Evolutionary conservation across 2,888 invertebrate genomes (phyloP), one percentile per base, ranked within the genome.

Genomic region (Eupithecia vulgata): DNA sequence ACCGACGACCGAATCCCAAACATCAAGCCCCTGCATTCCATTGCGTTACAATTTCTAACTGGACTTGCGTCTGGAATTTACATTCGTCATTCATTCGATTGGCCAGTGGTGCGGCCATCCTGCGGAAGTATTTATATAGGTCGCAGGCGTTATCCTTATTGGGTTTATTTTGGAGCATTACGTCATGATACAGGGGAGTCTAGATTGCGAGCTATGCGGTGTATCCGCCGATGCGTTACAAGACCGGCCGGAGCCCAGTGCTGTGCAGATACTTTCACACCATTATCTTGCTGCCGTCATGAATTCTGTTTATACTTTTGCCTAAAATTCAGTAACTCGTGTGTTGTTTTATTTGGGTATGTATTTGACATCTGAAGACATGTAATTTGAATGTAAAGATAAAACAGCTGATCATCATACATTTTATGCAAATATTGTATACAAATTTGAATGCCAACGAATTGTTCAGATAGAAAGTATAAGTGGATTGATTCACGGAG

Each of bases 121-220:
- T 81, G 79, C 84, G 85, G 85, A 87, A 84, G 82, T 86, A 82
- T 86, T 81, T 83, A 86, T 82, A 83, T 85, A 80, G 81, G 74
- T 74, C 71, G 57, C 75, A 78, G 80, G 80, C 81, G 85, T 89
- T 90, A 90, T 90, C 92, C 92, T 83, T 92, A 90, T 87, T 91
- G 86, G 88, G 91, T 92, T 92, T 94, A 94, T 94, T 94, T 94
- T 93, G 90, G 93, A 90, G 82, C 90, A 94, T 94, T 94, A 94
- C 94, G 94, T 94, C 94, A 94, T 90, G 84, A 84, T 84, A 70
- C 81, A 82, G 81, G 86, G 82, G 83, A 82, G 83, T 81, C 83
- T 81, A 82, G 83, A 79, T 82, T 77, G 79, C 71, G 79, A 77
- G 81, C 74, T 76, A 78, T 76, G 77, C 77, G 79, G 79, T 81